Evolutionary conservation across 2,113 vertebrate species (phyloP).

Genomic region (Seriola rivoliana): DNA sequence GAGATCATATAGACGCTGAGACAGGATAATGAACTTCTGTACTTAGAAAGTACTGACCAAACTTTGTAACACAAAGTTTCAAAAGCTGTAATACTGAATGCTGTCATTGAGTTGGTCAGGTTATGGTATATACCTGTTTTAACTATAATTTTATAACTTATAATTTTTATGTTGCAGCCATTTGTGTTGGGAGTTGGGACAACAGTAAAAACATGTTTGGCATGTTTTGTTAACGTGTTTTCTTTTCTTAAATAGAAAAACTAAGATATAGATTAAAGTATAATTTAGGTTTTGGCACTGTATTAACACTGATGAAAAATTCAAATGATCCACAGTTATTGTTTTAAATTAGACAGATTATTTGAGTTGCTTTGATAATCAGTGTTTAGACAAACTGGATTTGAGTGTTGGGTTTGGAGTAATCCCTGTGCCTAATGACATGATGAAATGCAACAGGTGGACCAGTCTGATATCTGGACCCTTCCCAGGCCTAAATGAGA

Average conservation of each 20-base stretch:
- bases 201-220: neutral
- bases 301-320: neutral
- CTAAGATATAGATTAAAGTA: neutral
- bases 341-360: neutral
- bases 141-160: neutral
- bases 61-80: constrained; percentile 19
- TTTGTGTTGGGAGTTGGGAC: no score
- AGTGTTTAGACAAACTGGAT: neutral
- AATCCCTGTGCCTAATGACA: neutral
- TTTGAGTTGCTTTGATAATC: neutral
- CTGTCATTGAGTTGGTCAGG: neutral
- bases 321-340: neutral
- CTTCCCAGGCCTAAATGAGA: constrained; percentile 25
- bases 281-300: neutral
- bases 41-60: constrained; percentile 12
- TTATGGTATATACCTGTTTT: neutral
- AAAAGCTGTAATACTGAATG: neutral
- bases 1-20: constrained; percentile 11
- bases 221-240: neutral
- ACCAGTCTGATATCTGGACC: constrained; percentile 10
- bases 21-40: neutral
- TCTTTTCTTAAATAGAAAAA: no score
- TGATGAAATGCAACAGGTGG: constrained; percentile 4
- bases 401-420: neutral
- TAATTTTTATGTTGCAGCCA: neutral